A percentile compares a stretch with the other conserved stretches of the same genome.
Evolutionary conservation across 1,140 invertebrate genomes (phyloP).

Genomic region (Drosophila albomicans): DNA sequence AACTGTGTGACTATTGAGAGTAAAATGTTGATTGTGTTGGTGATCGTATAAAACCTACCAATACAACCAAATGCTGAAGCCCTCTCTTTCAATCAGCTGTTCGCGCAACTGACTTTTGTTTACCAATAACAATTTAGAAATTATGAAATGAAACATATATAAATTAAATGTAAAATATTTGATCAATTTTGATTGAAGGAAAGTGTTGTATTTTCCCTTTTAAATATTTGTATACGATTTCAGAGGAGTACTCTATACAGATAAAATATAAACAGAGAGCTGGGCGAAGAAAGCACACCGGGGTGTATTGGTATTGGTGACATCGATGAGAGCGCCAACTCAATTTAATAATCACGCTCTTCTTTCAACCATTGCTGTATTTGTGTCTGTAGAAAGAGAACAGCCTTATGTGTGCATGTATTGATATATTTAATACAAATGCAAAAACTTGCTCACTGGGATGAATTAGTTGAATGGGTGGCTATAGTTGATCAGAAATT

Average conservation of each 20-base stretch:
- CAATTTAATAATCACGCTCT: constrained; percentile 1
- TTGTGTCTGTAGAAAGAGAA: background rate
- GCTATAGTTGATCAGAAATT: background rate
- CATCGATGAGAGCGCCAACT: background rate
- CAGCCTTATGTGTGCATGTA: background rate
- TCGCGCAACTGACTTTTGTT: background rate
- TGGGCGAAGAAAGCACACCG: background rate
- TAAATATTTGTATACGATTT: no score
- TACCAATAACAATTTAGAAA: no score
- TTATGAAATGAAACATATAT: background rate
- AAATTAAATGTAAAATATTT: background rate
- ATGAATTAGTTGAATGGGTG: background rate
- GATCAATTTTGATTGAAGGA: background rate
- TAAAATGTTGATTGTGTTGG: background rate
- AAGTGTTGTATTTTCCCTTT: no score
- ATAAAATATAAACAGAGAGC: constrained; percentile 11
- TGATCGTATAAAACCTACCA: background rate
- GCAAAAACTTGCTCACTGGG: background rate
- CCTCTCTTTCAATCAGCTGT: background rate
- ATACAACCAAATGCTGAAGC: background rate
- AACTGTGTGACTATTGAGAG: background rate
- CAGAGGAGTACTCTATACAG: no score
- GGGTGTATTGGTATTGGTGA: background rate
- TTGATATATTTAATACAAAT: background rate
- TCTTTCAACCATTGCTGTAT: background rate